Base-by-base conservation (phyloP, 35 echinoderm and acorn worm genomes). In the Heliocidaris erythrogramma region DNA sequence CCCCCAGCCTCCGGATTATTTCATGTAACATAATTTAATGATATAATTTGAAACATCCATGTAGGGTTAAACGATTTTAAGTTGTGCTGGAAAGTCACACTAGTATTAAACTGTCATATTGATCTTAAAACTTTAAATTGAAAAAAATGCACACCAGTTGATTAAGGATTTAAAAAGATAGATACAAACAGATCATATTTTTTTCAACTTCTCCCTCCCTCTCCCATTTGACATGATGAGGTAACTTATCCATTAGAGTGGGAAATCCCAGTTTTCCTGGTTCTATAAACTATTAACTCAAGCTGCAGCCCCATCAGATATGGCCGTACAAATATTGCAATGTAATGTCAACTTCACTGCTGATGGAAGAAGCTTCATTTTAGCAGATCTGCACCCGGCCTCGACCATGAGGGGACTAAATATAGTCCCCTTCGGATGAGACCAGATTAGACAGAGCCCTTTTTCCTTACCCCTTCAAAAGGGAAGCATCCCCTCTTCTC, bases 231-330 rank as follows among this genome's bases (percentile, higher is more conserved):
- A 89, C 87, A 89, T 47, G 31, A 48, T 7, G 14, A 89, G 87
- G 87, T 48, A 89, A 89, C 87, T 32, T 89, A 89, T 89, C 87
- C 87, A 89, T 89, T 89, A 14, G 31, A 78, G 30, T 89, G 21
- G 87, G 87, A 89, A 89, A 89, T 89, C 87, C 87, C 42, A 27
- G 24, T 78, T 48, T 48, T 89, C 87, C 87, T 48, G 31, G 30
- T 89, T 48, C 87, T 13, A 32, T 89, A 32, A 47, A n/a, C 87
- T 89, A 32, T 42, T 18, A 16, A 48, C 30, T 47, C 31, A 48
- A 48, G 30, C 35, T 42, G 35, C 47, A 89, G 87, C 65, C 65
- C 0, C 21, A 78, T 78, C 65, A 78, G 21, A 78, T 7, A 47
- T 17, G 13, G 87, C 47, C 29, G 9, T 32, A 14, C 18, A 48